phyloP scores from a whole-genome alignment of 2,888 invertebrate genomes.

The Tetragonula carbonaria region DNA sequence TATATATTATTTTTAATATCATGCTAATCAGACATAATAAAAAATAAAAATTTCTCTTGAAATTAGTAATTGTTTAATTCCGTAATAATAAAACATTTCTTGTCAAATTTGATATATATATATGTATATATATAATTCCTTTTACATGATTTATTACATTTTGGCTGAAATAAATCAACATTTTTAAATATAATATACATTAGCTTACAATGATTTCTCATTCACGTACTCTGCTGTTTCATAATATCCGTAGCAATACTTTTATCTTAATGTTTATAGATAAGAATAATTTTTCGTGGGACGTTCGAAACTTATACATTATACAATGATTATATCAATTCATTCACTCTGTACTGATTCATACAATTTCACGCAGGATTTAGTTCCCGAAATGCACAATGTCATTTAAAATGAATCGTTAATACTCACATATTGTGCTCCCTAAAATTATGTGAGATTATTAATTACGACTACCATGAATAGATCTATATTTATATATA shows the following conservation, averaged over 20 bases:
- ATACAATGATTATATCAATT: slow-evolving; percentile 37
- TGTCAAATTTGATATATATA: slow-evolving; percentile 19
- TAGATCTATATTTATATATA: slow-evolving; percentile 3
- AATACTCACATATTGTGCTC: slow-evolving; percentile 52
- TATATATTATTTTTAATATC: slow-evolving; percentile 10
- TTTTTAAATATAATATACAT: slow-evolving; percentile 73
- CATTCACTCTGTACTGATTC: slow-evolving; percentile 40
- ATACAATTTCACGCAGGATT: slow-evolving; percentile 32
- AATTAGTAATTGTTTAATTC: slow-evolving; percentile 24
- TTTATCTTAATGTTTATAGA: slow-evolving; percentile 26
- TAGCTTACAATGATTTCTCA: slow-evolving; percentile 66
- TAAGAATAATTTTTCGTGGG: slow-evolving; percentile 49
- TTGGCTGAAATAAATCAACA: slow-evolving; percentile 76
- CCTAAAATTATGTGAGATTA: slow-evolving; percentile 50
- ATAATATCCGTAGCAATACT: slow-evolving; percentile 38
- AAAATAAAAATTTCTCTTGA: slow-evolving; percentile 12
- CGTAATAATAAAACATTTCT: slow-evolving; percentile 29
- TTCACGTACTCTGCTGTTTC: slow-evolving; percentile 47
- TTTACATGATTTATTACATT: slow-evolving; percentile 72
- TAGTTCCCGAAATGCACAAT: slow-evolving; percentile 34
- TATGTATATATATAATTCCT: slow-evolving; percentile 26
- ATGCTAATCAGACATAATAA: slow-evolving; percentile 11
- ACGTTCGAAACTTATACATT: slow-evolving; percentile 53
- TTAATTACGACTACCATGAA: slow-evolving; percentile 49
- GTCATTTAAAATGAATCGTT: slow-evolving; percentile 43